Conservation (phyloP, 1,140 invertebrate species). For the Schlechtendalia chinensis region DNA sequence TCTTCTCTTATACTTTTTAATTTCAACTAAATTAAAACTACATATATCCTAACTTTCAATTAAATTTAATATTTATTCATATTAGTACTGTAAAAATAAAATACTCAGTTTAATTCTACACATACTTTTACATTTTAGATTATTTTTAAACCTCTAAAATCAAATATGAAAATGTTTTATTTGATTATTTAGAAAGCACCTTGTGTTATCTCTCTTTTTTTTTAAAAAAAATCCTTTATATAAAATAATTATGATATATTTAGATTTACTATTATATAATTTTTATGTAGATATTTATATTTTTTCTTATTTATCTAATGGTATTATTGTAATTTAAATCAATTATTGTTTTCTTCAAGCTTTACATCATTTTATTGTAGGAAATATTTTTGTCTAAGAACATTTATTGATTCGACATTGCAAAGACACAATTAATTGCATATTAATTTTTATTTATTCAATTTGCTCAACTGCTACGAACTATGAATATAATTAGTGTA, state of each 20-base stretch:
- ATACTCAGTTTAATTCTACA: background rate
- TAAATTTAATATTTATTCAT: background rate
- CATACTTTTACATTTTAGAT: slow-evolving; percentile 9
- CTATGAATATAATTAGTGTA: slow-evolving; percentile 9
- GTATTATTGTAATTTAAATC: slow-evolving; percentile 18
- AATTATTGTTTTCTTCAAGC: slow-evolving; percentile 8
- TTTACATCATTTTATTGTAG: slow-evolving; percentile 2
- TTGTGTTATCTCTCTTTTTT: slow-evolving; percentile 15
- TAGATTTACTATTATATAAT: slow-evolving; percentile 42
- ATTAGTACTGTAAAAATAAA: background rate
- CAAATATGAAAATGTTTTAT: background rate
- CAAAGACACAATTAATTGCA: slow-evolving; percentile 1
- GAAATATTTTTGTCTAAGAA: background rate
- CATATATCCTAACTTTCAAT: background rate
- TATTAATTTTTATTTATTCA: slow-evolving; percentile 22
- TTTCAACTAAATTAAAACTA: background rate
- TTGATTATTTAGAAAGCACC: background rate
- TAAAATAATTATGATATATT: slow-evolving; percentile 31
- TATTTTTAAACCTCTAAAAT: background rate
- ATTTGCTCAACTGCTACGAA: slow-evolving; percentile 40
- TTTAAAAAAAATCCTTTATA: background rate
- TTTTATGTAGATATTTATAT: slow-evolving; percentile 40
- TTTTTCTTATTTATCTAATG: slow-evolving; percentile 31
- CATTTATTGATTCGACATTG: background rate
- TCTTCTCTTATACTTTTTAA: background rate